Base-by-base conservation (phyloP, 1,140 invertebrate species). In the Pseudomyrmex sp. region DNA sequence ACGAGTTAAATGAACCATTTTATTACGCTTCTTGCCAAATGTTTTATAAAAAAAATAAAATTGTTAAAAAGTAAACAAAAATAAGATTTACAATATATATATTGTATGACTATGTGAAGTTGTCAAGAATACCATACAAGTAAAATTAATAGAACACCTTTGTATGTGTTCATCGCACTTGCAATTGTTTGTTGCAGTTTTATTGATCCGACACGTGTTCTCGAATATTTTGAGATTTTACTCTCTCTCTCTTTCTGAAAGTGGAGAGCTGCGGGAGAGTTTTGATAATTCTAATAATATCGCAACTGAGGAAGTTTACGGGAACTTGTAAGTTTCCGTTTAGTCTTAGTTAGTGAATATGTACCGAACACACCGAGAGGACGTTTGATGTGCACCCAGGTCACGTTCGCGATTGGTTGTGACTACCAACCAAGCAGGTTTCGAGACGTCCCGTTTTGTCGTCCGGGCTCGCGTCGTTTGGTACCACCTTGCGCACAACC, bases 321-420 rank as follows among this genome's bases (percentile, higher is more conserved):
- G 50, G 12, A 84, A 63, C 13, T 35, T 35, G 35, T 35, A 7
- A 35, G 35, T 35, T 35, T 35, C 23, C 46, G 7, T n/a, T 75
- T 50, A 50, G 8, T 61, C 26, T 20, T 18, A 15, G 12, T 20
- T 18, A 15, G 12, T 44, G 46, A n/a, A 56, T 35, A 35, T 35
- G 35, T 54, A 59, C 10, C 13, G 46, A 20, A 35, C 35, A 35
- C 5, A 54, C 13, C 65, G 50, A 85, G 56, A 68, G 65, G 61
- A 18, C 63, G 15, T 58, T 70, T 66, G 9, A 85, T 86, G 44
- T 69, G 62, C 52, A 89, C 52, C 10, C 89, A 59, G 66, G 84
- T 91, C 89, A 90, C 90, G 89, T 90, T 75, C 3, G 35, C 56
- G 23, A 63, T 59, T 62, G 18, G 26, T 63, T 72, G 83, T 79